phyloP scores from a whole-genome alignment of 2,113 vertebrate genomes.

The Bufo bufo region DNA sequence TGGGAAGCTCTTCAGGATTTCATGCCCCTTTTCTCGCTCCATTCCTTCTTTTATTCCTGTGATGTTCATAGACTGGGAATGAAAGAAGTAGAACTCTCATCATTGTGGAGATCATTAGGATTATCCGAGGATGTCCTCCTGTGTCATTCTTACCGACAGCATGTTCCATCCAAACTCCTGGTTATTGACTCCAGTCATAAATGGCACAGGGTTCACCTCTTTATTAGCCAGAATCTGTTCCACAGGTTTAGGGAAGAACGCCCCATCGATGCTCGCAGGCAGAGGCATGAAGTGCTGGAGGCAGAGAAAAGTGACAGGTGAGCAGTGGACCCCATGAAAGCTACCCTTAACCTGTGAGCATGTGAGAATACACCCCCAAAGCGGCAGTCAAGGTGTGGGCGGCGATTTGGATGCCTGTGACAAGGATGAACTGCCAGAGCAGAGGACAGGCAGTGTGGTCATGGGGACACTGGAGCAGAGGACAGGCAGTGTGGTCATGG shows the following conservation, averaged over 20 bases:
- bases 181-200: conserved; percentile 57
- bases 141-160: conserved; percentile 54
- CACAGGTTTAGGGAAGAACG: conserved; percentile 56
- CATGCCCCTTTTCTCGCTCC: neutral
- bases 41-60: conserved; percentile 13
- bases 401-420: no score
- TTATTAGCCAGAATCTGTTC: conserved; percentile 59
- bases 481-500: no score
- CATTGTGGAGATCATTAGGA: neutral
- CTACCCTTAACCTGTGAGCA: no score
- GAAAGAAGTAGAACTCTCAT: neutral
- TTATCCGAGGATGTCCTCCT: neutral
- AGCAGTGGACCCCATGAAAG: neutral
- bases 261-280: conserved; percentile 37
- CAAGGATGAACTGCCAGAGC: no score
- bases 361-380: no score
- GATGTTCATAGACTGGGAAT: conserved; percentile 2
- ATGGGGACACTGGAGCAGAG: no score
- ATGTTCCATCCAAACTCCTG: conserved; percentile 61
- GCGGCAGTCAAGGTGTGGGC: no score
- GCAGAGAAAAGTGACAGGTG: neutral
- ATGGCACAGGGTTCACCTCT: conserved; percentile 30
- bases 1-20: neutral
- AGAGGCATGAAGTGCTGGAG: conserved; percentile 21
- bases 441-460: no score